A percentile compares a stretch with the other conserved stretches of the same genome.
Conservation (phyloP, 2,888 invertebrate genomes). For the Meiosimyza platycephala region DNA sequence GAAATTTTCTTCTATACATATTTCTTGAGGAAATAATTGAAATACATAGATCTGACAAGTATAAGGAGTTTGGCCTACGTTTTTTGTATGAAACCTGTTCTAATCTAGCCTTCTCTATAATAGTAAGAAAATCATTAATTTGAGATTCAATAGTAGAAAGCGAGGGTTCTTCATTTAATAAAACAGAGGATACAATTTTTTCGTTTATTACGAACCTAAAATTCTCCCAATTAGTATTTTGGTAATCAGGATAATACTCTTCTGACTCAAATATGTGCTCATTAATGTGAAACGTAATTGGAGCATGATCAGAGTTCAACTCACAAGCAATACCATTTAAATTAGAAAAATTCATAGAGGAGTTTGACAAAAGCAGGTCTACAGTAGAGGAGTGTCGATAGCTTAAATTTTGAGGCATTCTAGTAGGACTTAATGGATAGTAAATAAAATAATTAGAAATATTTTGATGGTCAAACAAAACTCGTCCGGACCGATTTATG, state of each 20-base stretch:
- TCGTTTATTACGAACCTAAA: too few species aligned
- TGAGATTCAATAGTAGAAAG: slow-evolving; percentile 13
- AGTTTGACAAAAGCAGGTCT: too few species aligned
- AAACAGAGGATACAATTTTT: too few species aligned
- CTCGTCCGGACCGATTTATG: background rate
- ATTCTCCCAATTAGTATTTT: too few species aligned
- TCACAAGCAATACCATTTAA: too few species aligned
- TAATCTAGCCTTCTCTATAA: background rate
- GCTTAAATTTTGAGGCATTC: background rate
- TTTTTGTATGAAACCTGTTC: background rate
- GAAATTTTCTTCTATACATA: background rate
- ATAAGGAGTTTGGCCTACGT: background rate
- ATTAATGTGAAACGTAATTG: background rate
- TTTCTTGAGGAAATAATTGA: background rate
- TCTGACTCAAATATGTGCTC: background rate
- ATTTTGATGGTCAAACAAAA: slow-evolving; percentile 11
- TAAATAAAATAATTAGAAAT: slow-evolving; percentile 8
- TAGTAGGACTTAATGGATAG: background rate
- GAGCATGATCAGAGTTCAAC: too few species aligned
- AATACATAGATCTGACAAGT: background rate
- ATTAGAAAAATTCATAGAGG: too few species aligned
- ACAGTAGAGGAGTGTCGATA: background rate
- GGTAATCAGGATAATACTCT: slow-evolving; percentile 1
- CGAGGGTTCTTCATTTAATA: background rate
- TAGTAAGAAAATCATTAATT: background rate